Evolutionary conservation across 2,888 invertebrate species (phyloP), one percentile per base, ranked within the genome.

Genomic region (Cataglyphis rosenhaueri): DNA sequence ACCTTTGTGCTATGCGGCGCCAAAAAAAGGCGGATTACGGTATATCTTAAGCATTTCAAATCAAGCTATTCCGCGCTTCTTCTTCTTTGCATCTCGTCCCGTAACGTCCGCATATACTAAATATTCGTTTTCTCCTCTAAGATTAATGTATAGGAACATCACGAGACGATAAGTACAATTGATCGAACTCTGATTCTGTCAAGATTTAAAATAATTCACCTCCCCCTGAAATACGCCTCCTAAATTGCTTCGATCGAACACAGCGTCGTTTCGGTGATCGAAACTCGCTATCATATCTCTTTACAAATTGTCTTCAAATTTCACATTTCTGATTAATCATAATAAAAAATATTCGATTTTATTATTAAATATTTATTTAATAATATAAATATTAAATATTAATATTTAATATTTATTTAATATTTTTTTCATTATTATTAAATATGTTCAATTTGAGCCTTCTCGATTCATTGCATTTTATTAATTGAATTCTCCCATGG

Each of bases 1-100:
- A 92, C 66, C 64, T 85, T 73, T 85, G 86, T 86, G 66, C 86
- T 86, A 68, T 86, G 84, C 84, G 79, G 83, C 86, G 76, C 71
- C 65, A 87, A 89, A 89, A 81, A 86, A 92, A 91, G 82, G 82
- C 84, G 64, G 82, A 52, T 71, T 68, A 74, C 75, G 57, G 66
- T 52, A 52, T 52, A 81, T 52, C 52, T 61, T 52, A 79, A 86
- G 66, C 76, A 81, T 64, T 52, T 38, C 79, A 55, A 75, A 71
- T 64, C 64, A 64, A 74, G 61, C 61, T 59, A 55, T 41, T 55
- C 18, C 59, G 70, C 44, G 21, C 52, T 15, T 32, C 5, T 44
- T 21, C 21, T 41, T 52, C 18, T 15, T 75, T 18, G 25, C 25
- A 8, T 25, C 44, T 35, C 41, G 52, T 44, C 52, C 41, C 59